Conservation (phyloP, 2,888 invertebrate species). For the Tiliacea aurago region DNA sequence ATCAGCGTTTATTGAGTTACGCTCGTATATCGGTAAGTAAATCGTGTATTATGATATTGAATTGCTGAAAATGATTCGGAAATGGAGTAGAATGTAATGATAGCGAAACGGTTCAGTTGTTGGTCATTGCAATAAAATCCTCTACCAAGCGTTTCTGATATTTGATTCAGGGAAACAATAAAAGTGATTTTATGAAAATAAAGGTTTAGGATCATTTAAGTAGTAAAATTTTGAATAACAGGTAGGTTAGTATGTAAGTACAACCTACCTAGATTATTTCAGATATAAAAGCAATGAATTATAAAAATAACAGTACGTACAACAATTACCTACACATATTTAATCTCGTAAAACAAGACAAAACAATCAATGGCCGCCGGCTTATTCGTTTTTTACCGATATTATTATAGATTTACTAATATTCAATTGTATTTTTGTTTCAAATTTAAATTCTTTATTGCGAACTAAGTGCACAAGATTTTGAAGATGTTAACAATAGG, state of each 20-base stretch:
- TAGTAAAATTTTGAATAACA: no score
- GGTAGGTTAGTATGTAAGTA: no score
- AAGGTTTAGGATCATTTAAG: no score
- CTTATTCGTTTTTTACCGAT: not conserved
- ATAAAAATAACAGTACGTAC: not conserved
- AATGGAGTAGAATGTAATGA: slow-evolving; percentile 51
- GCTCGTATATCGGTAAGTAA: slow-evolving; percentile 52
- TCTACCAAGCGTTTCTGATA: not conserved
- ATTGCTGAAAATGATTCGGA: slow-evolving; percentile 32
- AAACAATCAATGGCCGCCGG: slow-evolving; percentile 20
- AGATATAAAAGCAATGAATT: not conserved
- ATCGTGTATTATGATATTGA: slow-evolving; percentile 58
- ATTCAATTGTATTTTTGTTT: not conserved
- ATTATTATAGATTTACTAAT: slow-evolving; percentile 13
- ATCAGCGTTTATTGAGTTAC: slow-evolving; percentile 53
- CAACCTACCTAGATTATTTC: not conserved
- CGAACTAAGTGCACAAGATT: no score
- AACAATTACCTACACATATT: slow-evolving; percentile 10
- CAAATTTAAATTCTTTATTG: no score
- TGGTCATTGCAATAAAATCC: slow-evolving; percentile 35
- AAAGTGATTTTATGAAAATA: not conserved
- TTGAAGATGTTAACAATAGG: no score
- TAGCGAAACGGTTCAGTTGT: slow-evolving; percentile 31
- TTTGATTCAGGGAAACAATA: not conserved
- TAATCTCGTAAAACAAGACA: slow-evolving; percentile 22